Base-by-base conservation (phyloP, 1,140 invertebrate genomes). In the Zophobas morio region DNA sequence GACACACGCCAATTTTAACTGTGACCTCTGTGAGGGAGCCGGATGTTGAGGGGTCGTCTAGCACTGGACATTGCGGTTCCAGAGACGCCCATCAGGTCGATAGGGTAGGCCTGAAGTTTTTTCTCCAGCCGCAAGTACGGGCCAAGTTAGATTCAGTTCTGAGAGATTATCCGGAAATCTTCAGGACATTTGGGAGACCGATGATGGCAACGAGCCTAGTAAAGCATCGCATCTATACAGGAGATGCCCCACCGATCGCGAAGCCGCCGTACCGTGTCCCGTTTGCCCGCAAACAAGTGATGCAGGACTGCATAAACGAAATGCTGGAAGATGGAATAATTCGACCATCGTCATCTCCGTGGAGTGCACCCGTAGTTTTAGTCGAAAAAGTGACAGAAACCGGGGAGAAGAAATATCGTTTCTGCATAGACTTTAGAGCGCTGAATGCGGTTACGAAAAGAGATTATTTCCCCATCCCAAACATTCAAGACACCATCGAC, bases 391-490 rank as follows among this genome's bases (percentile, higher is more conserved):
- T 6, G 40, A 46, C 40, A 46, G 40, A 46, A 46, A 46, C 40
- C 2, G 40, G 40, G 2, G 40, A 46, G 6, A 46, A 3, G 6
- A 46, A 46, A 46, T 46, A 46, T 46, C 2, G 40, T 3, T 46
- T 82, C 1, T 81, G 79, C 51, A 57, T 84, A 0, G 81, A 83
- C 51, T 83, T 79, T 51, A 60, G 87, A 2, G 40, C 74, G 20
- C 53, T 90, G 0, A 90, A 90, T 79, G 66, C 57, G 0, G 76
- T 86, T 0, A 89, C 86, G 0, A 82, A 81, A 37, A 80, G 81
- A 56, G 87, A 89, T 72, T 77, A 79, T 6, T 90, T 86, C 81
- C 89, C 88, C 0, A 71, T 90, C n/a, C 88, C 88, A 0, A 73
- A 84, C 2, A 88, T 89, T 3, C 85, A 88, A 33, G 84, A 87